These are phyloP conservation scores for Chaetodon trifasciatus DNA, from an alignment of 2,797 vertebrate species.

Conservation along the genomic window DNA sequence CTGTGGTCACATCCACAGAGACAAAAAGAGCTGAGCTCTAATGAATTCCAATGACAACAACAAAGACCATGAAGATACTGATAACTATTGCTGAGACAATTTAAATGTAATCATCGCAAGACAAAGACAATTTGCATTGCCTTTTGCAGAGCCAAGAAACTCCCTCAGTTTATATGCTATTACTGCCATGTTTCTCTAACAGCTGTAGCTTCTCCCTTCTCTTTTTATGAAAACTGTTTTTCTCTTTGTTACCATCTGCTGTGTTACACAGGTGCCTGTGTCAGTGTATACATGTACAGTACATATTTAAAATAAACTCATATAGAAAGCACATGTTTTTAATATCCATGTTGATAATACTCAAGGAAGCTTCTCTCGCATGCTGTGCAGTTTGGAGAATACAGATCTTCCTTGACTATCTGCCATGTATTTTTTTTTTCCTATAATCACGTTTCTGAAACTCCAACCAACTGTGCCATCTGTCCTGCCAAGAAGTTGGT, in stretches of 20 bases:
- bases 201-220: background rate
- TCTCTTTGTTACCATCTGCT: conserved; percentile 43
- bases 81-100: background rate
- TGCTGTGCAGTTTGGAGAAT: conserved; percentile 15
- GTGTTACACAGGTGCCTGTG: conserved; percentile 10
- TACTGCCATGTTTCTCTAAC: conserved; percentile 1
- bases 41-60: background rate
- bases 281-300: conserved; percentile 1
- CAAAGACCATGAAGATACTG: background rate
- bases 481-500: conserved; percentile 67
- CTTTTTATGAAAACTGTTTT: conserved; percentile 8
- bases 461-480: conserved; percentile 51
- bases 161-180: background rate
- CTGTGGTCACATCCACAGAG: background rate
- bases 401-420: conserved; percentile 7
- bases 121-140: background rate
- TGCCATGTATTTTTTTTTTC: background rate
- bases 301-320: conserved; percentile 11
- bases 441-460: conserved; percentile 24
- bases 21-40: background rate
- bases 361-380: background rate
- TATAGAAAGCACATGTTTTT: background rate
- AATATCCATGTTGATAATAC: background rate
- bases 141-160: background rate
- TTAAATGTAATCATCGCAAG: background rate